phyloP scores from a whole-genome alignment of 2,888 invertebrate genomes.

The Euzophera pinguis region DNA sequence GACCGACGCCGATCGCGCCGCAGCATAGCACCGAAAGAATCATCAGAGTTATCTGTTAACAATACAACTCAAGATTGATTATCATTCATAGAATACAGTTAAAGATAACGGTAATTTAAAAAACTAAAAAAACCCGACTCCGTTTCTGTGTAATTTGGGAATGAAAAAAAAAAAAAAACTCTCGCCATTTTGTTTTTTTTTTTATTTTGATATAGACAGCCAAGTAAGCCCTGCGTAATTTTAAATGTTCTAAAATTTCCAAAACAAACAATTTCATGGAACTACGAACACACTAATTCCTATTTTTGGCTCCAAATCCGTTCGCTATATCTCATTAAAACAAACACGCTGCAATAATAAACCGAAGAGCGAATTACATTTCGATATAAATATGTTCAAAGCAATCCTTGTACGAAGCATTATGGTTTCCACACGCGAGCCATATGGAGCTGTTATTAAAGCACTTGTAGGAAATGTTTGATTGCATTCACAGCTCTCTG shows the following conservation, averaged over 20 bases:
- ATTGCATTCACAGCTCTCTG: conserved; percentile 10
- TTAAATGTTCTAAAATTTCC: too few species aligned
- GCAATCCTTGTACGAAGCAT: background rate
- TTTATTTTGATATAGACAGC: too few species aligned
- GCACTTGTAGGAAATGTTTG: conserved; percentile 11
- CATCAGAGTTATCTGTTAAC: conserved; percentile 82
- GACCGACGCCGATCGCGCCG: conserved; percentile 92
- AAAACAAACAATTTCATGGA: too few species aligned
- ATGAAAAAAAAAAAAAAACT: too few species aligned
- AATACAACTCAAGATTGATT: background rate
- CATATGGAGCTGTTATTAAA: conserved; percentile 3
- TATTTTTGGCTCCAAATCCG: conserved; percentile 2
- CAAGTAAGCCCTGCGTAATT: too few species aligned
- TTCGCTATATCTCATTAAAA: background rate
- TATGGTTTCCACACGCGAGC: background rate
- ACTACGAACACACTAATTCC: too few species aligned
- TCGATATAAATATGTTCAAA: background rate
- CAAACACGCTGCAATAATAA: background rate
- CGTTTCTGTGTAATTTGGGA: too few species aligned
- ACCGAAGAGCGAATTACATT: background rate
- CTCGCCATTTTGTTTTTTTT: too few species aligned
- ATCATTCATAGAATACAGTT: too few species aligned
- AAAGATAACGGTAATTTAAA: too few species aligned
- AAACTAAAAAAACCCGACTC: too few species aligned
- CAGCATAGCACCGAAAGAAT: conserved; percentile 92